Percentiles rank a stretch among this genome's conserved stretches.
These are phyloP conservation scores for Troides helena DNA, from an alignment of 2,888 invertebrate genomes.

Conservation along the genomic window DNA sequence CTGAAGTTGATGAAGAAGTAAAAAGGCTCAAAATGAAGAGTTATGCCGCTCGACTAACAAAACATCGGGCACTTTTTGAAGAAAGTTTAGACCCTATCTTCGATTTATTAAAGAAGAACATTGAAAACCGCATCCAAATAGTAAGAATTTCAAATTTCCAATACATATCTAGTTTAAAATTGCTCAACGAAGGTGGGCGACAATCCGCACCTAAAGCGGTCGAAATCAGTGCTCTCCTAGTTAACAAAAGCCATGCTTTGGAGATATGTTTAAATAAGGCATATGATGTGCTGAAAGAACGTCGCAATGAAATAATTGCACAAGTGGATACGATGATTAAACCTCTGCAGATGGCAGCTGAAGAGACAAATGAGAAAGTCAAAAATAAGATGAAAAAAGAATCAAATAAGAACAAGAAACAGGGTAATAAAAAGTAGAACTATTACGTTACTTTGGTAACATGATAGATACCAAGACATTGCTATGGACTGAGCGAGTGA, in stretches of 20 bases:
- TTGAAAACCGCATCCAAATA: constrained; percentile 53
- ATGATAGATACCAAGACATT: no score
- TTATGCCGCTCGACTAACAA: constrained; percentile 52
- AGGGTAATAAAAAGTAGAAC: neutral
- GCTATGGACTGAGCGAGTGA: no score
- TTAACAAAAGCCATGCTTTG: constrained; percentile 51
- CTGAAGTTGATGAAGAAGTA: constrained; percentile 47
- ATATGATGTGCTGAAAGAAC: constrained; percentile 48
- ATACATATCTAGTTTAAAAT: constrained; percentile 51
- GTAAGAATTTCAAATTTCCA: constrained; percentile 62
- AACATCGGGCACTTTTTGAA: constrained; percentile 52
- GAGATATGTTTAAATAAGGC: constrained; percentile 47
- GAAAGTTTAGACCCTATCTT: constrained; percentile 51
- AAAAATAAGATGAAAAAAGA: neutral
- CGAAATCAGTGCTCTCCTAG: constrained; percentile 44
- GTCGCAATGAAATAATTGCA: constrained; percentile 47
- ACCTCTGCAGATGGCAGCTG: constrained; percentile 48
- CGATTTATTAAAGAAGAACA: constrained; percentile 42
- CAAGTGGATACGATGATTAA: constrained; percentile 50
- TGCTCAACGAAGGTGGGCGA: constrained; percentile 58
- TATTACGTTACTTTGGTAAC: neutral
- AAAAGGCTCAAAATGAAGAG: constrained; percentile 60
- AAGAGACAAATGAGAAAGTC: constrained; percentile 36
- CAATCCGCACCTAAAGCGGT: constrained; percentile 56
- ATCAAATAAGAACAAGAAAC: neutral